Conservation (phyloP, 2,888 invertebrate species). For the Macrophya alboannulata region DNA sequence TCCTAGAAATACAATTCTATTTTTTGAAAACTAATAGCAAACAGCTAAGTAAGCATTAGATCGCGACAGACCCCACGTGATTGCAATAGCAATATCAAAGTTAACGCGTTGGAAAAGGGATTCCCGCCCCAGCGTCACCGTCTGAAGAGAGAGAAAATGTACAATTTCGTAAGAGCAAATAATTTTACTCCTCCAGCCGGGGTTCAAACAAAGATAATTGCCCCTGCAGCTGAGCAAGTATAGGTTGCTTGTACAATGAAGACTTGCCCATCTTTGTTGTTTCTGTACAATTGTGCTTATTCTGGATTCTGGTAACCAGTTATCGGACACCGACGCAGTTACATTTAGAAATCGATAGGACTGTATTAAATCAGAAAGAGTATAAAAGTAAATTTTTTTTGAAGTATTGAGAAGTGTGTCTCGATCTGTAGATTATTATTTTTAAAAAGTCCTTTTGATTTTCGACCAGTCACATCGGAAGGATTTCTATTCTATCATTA, state of each 20-base stretch:
- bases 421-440: no score
- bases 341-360: constrained; percentile 1
- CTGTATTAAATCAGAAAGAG: background rate
- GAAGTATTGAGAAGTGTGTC: no score
- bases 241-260: background rate
- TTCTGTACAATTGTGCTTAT: background rate
- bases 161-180: constrained; percentile 2
- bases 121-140: background rate
- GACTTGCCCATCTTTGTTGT: constrained; percentile 11
- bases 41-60: constrained; percentile 25
- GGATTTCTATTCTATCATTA: no score
- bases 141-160: constrained; percentile 1
- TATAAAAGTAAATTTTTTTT: background rate
- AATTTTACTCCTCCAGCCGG: background rate
- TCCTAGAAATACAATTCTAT: constrained; percentile 1
- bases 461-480: no score
- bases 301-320: background rate
- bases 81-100: constrained; percentile 21
- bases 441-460: no score
- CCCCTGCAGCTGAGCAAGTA: constrained; percentile 6
- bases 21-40: constrained; percentile 25
- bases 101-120: background rate
- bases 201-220: constrained; percentile 23
- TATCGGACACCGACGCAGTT: background rate
- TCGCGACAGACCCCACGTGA: constrained; percentile 13